phyloP scores from a whole-genome alignment of 2,113 vertebrate species.

The Neotoma lepida region DNA sequence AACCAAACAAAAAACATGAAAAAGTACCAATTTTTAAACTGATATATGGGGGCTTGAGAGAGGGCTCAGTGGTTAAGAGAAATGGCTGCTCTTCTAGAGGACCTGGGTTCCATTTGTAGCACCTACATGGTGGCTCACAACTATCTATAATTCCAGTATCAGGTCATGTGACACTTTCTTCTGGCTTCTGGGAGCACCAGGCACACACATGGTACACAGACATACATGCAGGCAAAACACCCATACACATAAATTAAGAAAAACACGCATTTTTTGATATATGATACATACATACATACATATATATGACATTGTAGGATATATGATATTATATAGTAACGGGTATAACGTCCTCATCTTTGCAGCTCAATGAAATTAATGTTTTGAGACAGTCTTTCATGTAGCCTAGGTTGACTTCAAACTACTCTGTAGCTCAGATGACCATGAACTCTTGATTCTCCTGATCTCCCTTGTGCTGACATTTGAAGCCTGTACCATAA shows the following conservation, averaged over 20 bases:
- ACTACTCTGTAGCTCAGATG: not conserved
- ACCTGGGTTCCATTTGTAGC: not conserved
- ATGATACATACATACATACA: too few relatives aligned
- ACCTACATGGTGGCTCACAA: not conserved
- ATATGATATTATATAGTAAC: not conserved
- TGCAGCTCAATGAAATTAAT: not conserved
- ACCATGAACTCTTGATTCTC: too few relatives aligned
- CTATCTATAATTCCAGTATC: not conserved
- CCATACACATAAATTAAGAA: not conserved
- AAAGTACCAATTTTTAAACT: not conserved
- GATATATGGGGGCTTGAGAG: not conserved
- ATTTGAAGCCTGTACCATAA: not conserved
- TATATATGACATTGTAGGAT: not conserved
- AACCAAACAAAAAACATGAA: not conserved
- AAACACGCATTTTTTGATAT: not conserved
- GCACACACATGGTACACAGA: too few relatives aligned
- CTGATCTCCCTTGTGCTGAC: not conserved
- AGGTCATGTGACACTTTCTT: not conserved
- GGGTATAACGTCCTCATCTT: not conserved
- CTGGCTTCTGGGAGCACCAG: not conserved
- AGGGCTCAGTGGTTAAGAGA: not conserved
- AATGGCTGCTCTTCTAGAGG: not conserved
- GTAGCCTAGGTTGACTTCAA: not conserved
- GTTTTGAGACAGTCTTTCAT: not conserved
- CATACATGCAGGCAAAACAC: not conserved